Evolutionary conservation across 2,888 invertebrate genomes (phyloP).

Genomic region (Pyrochroa serraticornis): DNA sequence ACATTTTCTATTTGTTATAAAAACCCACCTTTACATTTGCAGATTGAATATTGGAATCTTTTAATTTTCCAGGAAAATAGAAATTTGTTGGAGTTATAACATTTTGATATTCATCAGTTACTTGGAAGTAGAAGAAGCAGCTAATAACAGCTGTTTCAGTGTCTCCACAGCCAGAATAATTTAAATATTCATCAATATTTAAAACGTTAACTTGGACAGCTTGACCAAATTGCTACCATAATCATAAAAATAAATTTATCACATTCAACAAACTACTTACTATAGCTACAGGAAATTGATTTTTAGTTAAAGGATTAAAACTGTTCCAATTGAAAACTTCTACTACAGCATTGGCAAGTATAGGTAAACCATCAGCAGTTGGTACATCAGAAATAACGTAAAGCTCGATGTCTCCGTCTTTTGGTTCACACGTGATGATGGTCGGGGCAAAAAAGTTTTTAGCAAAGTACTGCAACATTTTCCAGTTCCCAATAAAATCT

Average conservation of each 20-base stretch:
- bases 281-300: slow-evolving; percentile 28
- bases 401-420: slow-evolving; percentile 62
- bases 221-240: slow-evolving; percentile 24
- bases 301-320: neutral
- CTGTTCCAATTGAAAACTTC: slow-evolving; percentile 64
- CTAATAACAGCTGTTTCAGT: slow-evolving; percentile 44
- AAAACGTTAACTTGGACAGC: slow-evolving; percentile 12
- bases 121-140: slow-evolving; percentile 56
- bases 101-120: slow-evolving; percentile 56
- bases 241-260: neutral
- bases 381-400: slow-evolving; percentile 68
- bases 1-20: no score
- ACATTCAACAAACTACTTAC: slow-evolving; percentile 20
- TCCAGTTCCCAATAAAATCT: slow-evolving; percentile 54
- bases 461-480: slow-evolving; percentile 82
- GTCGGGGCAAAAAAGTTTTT: slow-evolving; percentile 83
- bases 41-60: slow-evolving; percentile 53
- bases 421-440: slow-evolving; percentile 64
- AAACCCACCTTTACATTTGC: no score
- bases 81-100: slow-evolving; percentile 67
- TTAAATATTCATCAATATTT: slow-evolving; percentile 47
- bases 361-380: slow-evolving; percentile 50
- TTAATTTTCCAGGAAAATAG: slow-evolving; percentile 68
- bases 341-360: slow-evolving; percentile 55
- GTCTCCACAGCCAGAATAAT: slow-evolving; percentile 48